These are phyloP conservation scores for Agrilus cyanescens DNA, from an alignment of 2,888 invertebrate species.

Conservation along the genomic window DNA sequence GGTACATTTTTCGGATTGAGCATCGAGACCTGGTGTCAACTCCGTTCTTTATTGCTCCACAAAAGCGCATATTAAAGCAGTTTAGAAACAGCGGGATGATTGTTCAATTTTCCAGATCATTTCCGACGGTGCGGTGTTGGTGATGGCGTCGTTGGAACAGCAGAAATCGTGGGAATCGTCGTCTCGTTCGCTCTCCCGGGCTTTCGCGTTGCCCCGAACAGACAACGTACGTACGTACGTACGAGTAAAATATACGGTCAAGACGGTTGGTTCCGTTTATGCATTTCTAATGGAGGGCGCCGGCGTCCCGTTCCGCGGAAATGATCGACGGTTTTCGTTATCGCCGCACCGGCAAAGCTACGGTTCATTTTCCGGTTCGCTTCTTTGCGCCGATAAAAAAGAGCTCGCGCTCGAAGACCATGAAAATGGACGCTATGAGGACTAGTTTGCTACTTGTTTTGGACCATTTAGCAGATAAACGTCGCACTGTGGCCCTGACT, in stretches of 20 bases:
- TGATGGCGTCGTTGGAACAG: constrained; percentile 1
- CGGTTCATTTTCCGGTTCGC: constrained; percentile 40
- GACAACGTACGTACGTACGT: constrained; percentile 26
- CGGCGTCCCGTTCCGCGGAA: constrained; percentile 33
- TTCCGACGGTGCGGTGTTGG: constrained; percentile 6
- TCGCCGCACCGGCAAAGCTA: constrained; percentile 33
- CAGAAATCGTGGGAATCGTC: not conserved
- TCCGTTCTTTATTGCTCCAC: not conserved
- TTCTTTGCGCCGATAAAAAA: constrained; percentile 34
- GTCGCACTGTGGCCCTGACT: constrained; percentile 33
- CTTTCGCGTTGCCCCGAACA: constrained; percentile 20
- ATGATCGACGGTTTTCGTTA: constrained; percentile 39
- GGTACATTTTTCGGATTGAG: no score
- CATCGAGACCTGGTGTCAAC: not conserved
- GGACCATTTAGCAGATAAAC: constrained; percentile 39
- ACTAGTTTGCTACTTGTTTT: constrained; percentile 35
- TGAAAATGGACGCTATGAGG: constrained; percentile 32
- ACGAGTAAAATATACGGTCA: constrained; percentile 24
- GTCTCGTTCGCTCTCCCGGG: constrained; percentile 1
- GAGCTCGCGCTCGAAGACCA: constrained; percentile 33
- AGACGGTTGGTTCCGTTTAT: constrained; percentile 29
- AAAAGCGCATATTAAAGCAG: constrained; percentile 15
- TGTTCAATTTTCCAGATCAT: constrained; percentile 24
- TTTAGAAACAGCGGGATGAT: constrained; percentile 13
- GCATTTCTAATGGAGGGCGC: constrained; percentile 36